Evolutionary conservation across 2,113 vertebrate genomes (phyloP).

Genomic region (Austrofundulus limnaeus): DNA sequence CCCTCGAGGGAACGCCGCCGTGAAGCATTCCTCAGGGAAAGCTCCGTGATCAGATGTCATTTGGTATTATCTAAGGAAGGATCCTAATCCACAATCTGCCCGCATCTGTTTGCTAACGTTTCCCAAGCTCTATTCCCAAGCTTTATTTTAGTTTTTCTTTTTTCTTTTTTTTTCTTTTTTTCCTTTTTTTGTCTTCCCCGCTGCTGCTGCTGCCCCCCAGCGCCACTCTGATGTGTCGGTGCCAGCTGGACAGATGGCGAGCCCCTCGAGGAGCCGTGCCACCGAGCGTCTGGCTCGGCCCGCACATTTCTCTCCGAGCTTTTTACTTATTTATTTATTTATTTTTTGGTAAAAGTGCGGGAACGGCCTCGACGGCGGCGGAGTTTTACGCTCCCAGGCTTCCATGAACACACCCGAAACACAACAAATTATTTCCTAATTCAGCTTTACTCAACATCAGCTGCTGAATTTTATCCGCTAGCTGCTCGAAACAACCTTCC

Average conservation of each 20-base stretch:
- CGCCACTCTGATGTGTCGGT: slow-evolving; percentile 70
- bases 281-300: slow-evolving; percentile 66
- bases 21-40: slow-evolving; percentile 72
- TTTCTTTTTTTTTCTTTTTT: too few species aligned
- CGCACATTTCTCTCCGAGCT: slow-evolving; percentile 62
- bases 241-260: slow-evolving; percentile 78
- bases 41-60: slow-evolving; percentile 79
- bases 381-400: slow-evolving; percentile 38
- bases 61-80: slow-evolving; percentile 79
- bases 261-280: slow-evolving; percentile 71
- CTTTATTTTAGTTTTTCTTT: neutral
- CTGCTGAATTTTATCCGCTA: neutral
- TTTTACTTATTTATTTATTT: too few species aligned
- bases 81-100: slow-evolving; percentile 77
- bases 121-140: slow-evolving; percentile 48
- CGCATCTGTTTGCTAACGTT: slow-evolving; percentile 77
- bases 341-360: too few species aligned
- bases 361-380: slow-evolving; percentile 15
- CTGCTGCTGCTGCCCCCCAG: too few species aligned
- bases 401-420: slow-evolving; percentile 39
- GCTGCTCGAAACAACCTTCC: neutral
- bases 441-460: slow-evolving; percentile 30
- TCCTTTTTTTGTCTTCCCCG: too few species aligned
- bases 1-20: slow-evolving; percentile 72
- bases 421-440: slow-evolving; percentile 41